phyloP scores from a whole-genome alignment of 2,797 vertebrate species.

The Petrocephalus schoutedeni region DNA sequence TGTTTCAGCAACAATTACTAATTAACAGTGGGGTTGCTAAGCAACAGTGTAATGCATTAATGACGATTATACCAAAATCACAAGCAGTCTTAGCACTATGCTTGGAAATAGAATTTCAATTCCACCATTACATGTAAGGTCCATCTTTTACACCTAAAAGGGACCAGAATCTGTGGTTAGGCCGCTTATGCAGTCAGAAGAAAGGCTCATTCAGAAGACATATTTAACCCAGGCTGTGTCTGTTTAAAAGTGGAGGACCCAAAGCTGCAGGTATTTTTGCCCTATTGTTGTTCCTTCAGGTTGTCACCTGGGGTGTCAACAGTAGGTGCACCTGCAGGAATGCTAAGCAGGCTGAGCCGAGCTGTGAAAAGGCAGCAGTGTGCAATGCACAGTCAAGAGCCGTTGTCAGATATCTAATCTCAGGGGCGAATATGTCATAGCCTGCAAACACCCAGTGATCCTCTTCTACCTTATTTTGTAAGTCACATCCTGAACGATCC shows the following conservation, averaged over 20 bases:
- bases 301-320: background rate
- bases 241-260: background rate
- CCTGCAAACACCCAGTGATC: background rate
- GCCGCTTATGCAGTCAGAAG: background rate
- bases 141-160: background rate
- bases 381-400: background rate
- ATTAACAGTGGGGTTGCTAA: background rate
- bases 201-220: background rate
- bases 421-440: background rate
- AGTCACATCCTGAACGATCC: background rate
- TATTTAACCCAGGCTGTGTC: background rate
- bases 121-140: background rate
- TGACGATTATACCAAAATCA: background rate
- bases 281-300: conserved; percentile 1
- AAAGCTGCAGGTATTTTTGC: background rate
- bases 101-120: background rate
- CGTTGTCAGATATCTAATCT: background rate
- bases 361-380: background rate
- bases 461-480: background rate
- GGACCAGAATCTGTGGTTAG: background rate
- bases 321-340: background rate
- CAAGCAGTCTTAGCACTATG: background rate
- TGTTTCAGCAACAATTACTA: background rate
- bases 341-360: background rate
- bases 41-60: background rate